Conservation (phyloP, 1,140 invertebrate species). For the Fopius arisanus region DNA sequence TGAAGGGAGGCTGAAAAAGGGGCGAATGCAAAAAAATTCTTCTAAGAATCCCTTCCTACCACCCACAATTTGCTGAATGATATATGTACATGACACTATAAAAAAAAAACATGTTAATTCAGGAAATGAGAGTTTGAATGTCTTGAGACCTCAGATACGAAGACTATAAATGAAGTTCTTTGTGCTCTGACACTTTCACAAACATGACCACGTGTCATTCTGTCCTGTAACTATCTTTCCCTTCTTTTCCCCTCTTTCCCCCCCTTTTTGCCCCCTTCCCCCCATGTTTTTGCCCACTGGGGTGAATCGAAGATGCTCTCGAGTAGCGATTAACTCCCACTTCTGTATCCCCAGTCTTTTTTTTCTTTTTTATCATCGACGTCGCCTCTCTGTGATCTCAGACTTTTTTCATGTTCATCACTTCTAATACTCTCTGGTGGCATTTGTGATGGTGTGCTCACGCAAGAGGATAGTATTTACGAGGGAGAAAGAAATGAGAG, state of each 20-base stretch:
- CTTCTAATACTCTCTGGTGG: constrained; percentile 10
- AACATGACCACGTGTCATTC: background rate
- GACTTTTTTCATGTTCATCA: background rate
- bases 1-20: background rate
- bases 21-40: background rate
- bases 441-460: background rate
- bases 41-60: background rate
- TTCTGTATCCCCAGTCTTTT: background rate
- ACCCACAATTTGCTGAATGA: background rate
- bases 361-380: background rate
- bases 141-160: background rate
- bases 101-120: constrained; percentile 9
- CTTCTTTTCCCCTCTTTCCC: background rate
- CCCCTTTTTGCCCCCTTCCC: too few relatives aligned
- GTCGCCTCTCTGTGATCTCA: background rate
- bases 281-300: background rate
- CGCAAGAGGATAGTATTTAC: constrained; percentile 23
- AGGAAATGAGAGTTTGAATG: background rate
- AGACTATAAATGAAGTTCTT: constrained; percentile 28
- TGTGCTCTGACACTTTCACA: constrained; percentile 13
- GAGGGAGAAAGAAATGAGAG: background rate
- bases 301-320: constrained; percentile 1
- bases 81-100: background rate
- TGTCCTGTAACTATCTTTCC: background rate
- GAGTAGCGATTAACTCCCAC: background rate